Base-by-base conservation (phyloP, 2,113 vertebrate species). In the Passer montanus region DNA sequence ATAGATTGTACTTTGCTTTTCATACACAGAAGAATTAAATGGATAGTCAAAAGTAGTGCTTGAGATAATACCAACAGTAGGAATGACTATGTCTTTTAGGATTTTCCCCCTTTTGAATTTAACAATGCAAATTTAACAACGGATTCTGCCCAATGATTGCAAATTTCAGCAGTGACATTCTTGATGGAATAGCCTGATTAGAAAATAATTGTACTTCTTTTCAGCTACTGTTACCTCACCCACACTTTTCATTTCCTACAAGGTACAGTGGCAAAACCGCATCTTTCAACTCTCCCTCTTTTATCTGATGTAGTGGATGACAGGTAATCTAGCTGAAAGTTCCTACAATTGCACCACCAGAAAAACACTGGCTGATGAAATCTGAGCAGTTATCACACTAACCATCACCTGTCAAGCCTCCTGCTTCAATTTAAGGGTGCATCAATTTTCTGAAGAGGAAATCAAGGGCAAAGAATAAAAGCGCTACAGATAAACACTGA, bases 361-460 rank as follows among this genome's bases (percentile, higher is more conserved):
- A 98, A 98, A 98, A 98, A 98, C 98, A 98, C 96, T 95, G 97
- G 98, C 98, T 99, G 99, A 99, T 99, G 99, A 99, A 99, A 99
- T 99, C 99, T 99, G 98, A 99, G 99, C 98, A 99, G 99, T 99
- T 99, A 99, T 99, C 99, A 99, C 98, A 98, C 98, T 99, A 99
- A 99, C 99, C 99, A 99, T 99, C 99, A 99, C 99, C 99, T 99
- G 99, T 99, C 99, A 99, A 99, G 98, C 98, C 98, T 99, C 99
- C 98, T 96, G 99, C 99, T 99, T 99, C 99, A 99, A 99, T 99
- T 99, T 99, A 99, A 99, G 98, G 98, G 99, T 98, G 98, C 99
- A 99, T 99, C 99, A 99, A 99, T 99, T 99, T 99, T 99, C 99
- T 99, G 99, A 99, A 99, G 99, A 99, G 99, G 99, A 99, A 99